These are phyloP conservation scores for Scelioninae gen. 1 DNA, from an alignment of 2,888 invertebrate species.

Conservation along the genomic window DNA sequence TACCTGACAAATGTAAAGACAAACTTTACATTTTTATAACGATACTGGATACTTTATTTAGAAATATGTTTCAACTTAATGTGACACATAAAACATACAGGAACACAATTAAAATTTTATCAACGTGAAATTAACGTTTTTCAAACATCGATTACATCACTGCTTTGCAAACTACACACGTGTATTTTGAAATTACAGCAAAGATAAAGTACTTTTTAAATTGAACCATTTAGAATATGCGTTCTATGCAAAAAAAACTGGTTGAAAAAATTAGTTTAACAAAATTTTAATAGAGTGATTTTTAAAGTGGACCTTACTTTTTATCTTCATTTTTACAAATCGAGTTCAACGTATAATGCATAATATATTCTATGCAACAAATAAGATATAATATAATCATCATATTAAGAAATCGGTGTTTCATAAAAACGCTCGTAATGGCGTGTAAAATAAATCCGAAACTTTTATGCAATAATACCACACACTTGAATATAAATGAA, in stretches of 20 bases:
- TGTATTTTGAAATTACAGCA: neutral
- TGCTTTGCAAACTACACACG: too few species aligned
- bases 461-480: conserved; percentile 26
- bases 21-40: neutral
- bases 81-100: neutral
- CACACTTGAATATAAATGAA: conserved; percentile 21
- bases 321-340: neutral
- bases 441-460: conserved; percentile 22
- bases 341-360: conserved; percentile 23
- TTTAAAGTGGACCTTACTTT: neutral
- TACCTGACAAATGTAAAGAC: neutral
- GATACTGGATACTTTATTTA: neutral
- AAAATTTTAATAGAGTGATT: neutral
- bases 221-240: neutral
- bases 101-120: neutral
- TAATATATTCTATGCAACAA: conserved; percentile 29
- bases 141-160: neutral
- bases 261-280: neutral
- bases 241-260: neutral
- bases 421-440: conserved; percentile 15
- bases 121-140: neutral
- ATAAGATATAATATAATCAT: conserved; percentile 31
- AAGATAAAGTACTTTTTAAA: neutral
- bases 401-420: conserved; percentile 37
- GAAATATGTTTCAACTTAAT: neutral